Percentiles rank a stretch among this genome's conserved stretches.
These are phyloP conservation scores for Carlito syrichta DNA, from an alignment of 2,113 vertebrate species.

Conservation along the genomic window DNA sequence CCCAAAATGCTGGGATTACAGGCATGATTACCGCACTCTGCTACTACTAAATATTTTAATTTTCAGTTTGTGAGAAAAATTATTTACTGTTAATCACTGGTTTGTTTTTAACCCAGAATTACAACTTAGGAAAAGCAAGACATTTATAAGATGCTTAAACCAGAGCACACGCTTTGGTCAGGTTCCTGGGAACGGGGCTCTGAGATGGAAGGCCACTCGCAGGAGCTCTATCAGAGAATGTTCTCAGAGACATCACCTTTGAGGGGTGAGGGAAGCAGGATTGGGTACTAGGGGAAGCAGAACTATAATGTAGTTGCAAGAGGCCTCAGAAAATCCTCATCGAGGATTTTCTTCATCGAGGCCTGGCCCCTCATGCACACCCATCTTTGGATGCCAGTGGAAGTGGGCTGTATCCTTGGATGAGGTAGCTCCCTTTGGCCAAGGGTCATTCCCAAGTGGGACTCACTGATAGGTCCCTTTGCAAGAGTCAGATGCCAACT, in stretches of 20 bases:
- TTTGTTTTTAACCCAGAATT: not conserved
- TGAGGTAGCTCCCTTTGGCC: not conserved
- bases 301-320: not conserved
- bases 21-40: too few relatives aligned
- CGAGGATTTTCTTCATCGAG: not conserved
- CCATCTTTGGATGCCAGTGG: not conserved
- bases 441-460: not conserved
- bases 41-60: constrained; percentile 4
- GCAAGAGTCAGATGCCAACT: not conserved
- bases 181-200: not conserved
- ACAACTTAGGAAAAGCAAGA: not conserved
- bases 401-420: not conserved
- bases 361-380: not conserved
- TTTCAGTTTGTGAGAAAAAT: not conserved
- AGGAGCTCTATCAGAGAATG: accelerated
- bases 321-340: not conserved
- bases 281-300: accelerated
- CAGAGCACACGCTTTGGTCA: not conserved
- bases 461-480: not conserved
- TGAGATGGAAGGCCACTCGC: not conserved
- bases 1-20: too few relatives aligned
- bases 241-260: not conserved
- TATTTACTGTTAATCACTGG: not conserved
- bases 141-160: not conserved
- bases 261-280: not conserved